phyloP scores from a whole-genome alignment of 2,888 invertebrate genomes.

The Oeneis ivallda region DNA sequence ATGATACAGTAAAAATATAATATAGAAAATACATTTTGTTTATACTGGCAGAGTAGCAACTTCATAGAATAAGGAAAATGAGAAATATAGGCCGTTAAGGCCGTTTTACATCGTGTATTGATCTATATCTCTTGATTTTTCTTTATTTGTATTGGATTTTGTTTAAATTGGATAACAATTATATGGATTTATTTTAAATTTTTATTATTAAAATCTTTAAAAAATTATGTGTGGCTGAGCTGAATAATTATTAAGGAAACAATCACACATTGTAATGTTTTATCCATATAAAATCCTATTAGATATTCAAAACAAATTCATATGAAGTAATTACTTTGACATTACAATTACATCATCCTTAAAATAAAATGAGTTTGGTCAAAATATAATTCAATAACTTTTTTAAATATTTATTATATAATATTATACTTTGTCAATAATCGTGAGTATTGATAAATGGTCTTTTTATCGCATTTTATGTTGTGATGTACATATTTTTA shows the following conservation, averaged over 20 bases:
- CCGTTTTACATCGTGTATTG: no score
- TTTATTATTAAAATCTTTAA: no score
- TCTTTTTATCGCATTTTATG: constrained; percentile 17
- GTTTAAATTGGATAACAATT: no score
- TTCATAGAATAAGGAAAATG: constrained; percentile 4
- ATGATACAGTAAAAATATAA: constrained; percentile 6
- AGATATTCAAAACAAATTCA: neutral
- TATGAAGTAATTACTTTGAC: constrained; percentile 5
- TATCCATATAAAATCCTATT: neutral
- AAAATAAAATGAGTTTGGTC: neutral
- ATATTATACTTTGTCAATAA: constrained; percentile 1
- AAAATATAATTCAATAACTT: neutral
- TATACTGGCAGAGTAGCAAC: constrained; percentile 3
- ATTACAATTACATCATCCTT: neutral
- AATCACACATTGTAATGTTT: neutral
- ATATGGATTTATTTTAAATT: no score
- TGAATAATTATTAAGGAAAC: no score
- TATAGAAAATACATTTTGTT: neutral
- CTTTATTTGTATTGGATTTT: no score
- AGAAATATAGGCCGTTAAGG: no score
- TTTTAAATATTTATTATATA: neutral
- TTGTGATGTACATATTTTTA: constrained; percentile 13
- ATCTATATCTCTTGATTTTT: no score
- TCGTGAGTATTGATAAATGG: constrained; percentile 15
- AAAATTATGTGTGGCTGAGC: no score